Percentiles rank a stretch among this genome's conserved stretches.
phyloP scores from a whole-genome alignment of 2,113 vertebrate species.

The Agapornis roseicollis region DNA sequence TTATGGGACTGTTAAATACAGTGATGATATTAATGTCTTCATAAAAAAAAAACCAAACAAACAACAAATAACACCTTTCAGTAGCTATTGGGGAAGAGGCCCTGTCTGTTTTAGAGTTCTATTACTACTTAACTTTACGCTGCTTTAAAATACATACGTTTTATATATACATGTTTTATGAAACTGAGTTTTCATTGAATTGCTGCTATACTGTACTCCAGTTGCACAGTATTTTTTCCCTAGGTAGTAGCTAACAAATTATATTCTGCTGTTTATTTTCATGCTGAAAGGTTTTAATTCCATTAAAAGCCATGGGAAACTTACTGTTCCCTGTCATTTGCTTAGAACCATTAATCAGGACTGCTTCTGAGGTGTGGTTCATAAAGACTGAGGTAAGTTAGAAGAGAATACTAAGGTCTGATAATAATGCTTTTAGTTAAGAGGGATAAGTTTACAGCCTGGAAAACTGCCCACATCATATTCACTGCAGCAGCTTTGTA shows the following conservation, averaged over 20 bases:
- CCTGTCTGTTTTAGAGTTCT: neutral
- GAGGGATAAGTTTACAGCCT: constrained; percentile 59
- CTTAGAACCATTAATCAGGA: neutral
- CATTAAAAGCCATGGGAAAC: neutral
- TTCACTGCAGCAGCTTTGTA: constrained; percentile 60
- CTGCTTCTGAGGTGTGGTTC: neutral
- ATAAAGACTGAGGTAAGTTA: neutral
- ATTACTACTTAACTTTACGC: neutral
- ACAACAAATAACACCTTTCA: neutral
- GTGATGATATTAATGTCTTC: neutral
- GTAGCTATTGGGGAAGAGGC: too few relatives aligned
- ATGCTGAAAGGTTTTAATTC: neutral
- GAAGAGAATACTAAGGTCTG: constrained; percentile 39
- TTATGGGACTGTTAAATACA: neutral
- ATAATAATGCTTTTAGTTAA: constrained; percentile 67
- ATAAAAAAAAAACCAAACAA: neutral
- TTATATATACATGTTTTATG: neutral
- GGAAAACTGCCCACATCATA: constrained; percentile 62
- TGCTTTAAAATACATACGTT: neutral
- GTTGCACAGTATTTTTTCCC: neutral
- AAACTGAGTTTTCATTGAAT: neutral
- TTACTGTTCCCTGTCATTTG: neutral
- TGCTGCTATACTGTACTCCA: neutral
- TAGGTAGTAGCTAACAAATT: neutral
- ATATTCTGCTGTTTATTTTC: neutral